Evolutionary conservation across 2,888 invertebrate species (phyloP).

Genomic region (Ceramica pisi): DNA sequence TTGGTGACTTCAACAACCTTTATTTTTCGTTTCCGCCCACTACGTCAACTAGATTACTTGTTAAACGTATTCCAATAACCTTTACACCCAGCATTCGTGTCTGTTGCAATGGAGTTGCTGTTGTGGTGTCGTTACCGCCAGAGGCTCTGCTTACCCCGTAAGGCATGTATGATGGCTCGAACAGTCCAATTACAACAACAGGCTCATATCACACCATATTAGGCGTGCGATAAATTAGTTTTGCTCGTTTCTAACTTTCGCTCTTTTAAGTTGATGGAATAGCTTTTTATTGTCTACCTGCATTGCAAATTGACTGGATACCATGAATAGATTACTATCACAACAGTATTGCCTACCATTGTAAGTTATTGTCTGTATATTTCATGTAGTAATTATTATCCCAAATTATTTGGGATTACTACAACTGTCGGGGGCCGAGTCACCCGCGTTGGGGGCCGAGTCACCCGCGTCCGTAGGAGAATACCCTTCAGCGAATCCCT

Average conservation of each 20-base stretch:
- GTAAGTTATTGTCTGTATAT: not conserved
- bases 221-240: constrained; percentile 5
- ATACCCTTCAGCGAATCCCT: too few species aligned
- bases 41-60: not conserved
- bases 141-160: constrained; percentile 39
- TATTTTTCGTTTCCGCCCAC: not conserved
- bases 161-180: constrained; percentile 26
- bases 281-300: not conserved
- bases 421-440: too few species aligned
- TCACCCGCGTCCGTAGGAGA: too few species aligned
- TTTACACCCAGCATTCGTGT: constrained; percentile 16
- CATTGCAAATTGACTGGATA: not conserved
- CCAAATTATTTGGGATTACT: too few species aligned
- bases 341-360: not conserved
- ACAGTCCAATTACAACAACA: constrained; percentile 30
- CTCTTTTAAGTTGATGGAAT: not conserved
- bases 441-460: too few species aligned
- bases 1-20: not conserved
- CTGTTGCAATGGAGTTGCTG: constrained; percentile 28
- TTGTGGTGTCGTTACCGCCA: constrained; percentile 41
- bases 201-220: constrained; percentile 11
- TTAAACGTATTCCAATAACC: constrained; percentile 14
- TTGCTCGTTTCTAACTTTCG: constrained; percentile 28
- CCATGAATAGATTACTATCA: not conserved
- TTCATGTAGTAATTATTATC: not conserved